Conservation (phyloP, 2,888 invertebrate species). For the Cactoblastis cactorum region DNA sequence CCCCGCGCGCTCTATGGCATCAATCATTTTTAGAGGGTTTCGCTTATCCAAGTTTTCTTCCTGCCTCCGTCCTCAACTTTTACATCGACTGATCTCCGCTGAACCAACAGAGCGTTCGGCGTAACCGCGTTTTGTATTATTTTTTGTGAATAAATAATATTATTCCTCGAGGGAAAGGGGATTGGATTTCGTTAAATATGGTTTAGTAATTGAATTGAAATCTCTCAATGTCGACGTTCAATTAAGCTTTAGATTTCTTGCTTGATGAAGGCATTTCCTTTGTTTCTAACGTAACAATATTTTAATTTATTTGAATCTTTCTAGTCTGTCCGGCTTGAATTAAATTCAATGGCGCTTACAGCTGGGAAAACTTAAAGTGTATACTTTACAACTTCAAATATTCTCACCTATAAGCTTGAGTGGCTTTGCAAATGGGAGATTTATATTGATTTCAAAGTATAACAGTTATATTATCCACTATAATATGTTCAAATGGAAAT, state of each 20-base stretch:
- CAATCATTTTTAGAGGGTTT: constrained; percentile 80
- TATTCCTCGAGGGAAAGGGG: constrained; percentile 76
- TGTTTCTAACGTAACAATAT: constrained; percentile 62
- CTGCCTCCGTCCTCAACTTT: constrained; percentile 69
- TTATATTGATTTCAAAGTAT: too few relatives aligned
- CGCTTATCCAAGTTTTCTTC: constrained; percentile 77
- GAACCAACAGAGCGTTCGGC: constrained; percentile 73
- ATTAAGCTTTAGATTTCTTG: constrained; percentile 74
- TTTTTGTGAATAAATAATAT: constrained; percentile 80
- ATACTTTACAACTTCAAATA: too few relatives aligned
- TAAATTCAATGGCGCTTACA: neutral
- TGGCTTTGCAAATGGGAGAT: too few relatives aligned
- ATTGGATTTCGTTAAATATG: constrained; percentile 80
- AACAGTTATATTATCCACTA: too few relatives aligned
- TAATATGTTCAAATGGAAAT: too few relatives aligned
- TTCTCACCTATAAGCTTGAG: too few relatives aligned
- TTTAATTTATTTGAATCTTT: constrained; percentile 49
- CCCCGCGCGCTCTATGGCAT: constrained; percentile 60
- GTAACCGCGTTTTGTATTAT: constrained; percentile 75
- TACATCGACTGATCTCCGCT: constrained; percentile 75
- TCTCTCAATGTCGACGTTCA: constrained; percentile 79
- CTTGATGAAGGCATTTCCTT: constrained; percentile 68
- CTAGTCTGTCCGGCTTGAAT: constrained; percentile 27
- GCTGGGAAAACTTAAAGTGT: too few relatives aligned
- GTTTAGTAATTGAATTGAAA: constrained; percentile 80